Evolutionary conservation across 2,888 invertebrate genomes (phyloP).

Genomic region (Tipula lateralis): DNA sequence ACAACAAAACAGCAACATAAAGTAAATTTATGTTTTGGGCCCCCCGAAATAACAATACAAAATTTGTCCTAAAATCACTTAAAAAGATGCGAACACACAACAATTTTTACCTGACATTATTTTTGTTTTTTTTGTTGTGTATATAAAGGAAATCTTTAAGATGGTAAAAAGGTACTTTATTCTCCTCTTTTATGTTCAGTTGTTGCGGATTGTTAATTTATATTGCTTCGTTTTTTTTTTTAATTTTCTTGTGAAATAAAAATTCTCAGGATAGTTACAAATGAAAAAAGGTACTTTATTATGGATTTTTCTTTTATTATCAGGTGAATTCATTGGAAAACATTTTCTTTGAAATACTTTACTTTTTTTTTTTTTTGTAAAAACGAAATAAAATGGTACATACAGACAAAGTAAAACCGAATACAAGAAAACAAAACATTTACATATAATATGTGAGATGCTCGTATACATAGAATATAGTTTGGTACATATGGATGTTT

Average conservation of each 20-base stretch:
- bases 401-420: not conserved
- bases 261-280: not conserved
- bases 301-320: not conserved
- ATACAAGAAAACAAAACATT: not conserved
- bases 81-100: not conserved
- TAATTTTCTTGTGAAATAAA: constrained; percentile 1
- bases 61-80: not conserved
- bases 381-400: not conserved
- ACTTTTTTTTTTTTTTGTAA: not conserved
- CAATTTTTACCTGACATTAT: not conserved
- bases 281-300: not conserved
- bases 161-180: not conserved
- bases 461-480: not conserved
- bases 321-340: constrained; percentile 9
- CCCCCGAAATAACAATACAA: not conserved
- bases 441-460: not conserved
- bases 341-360: not conserved
- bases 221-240: not conserved
- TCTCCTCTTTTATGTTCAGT: not conserved
- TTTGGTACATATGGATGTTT: not conserved
- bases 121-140: not conserved
- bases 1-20: not conserved
- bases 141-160: not conserved
- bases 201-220: constrained; percentile 19
- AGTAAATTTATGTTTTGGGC: not conserved